These are phyloP conservation scores for Chiroxiphia lanceolata DNA, from an alignment of 2,797 vertebrate genomes.

Conservation along the genomic window DNA sequence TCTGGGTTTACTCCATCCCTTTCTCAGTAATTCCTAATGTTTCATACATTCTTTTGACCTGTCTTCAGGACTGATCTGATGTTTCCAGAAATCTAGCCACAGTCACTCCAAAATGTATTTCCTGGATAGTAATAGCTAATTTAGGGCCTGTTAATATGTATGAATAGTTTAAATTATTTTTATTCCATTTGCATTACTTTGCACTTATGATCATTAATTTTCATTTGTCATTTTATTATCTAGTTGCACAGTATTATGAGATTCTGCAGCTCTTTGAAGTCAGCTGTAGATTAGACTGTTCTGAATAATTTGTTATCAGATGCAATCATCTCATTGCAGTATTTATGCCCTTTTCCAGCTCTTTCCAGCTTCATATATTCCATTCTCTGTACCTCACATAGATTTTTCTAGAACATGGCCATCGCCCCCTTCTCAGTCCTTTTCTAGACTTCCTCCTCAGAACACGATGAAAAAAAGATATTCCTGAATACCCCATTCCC, in stretches of 20 bases:
- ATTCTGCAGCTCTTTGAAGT: not conserved
- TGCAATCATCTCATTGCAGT: not conserved
- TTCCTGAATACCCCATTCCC: constrained; percentile 17
- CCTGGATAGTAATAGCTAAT: not conserved
- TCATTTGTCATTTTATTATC: constrained; percentile 42
- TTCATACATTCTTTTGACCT: not conserved
- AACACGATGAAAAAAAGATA: not conserved
- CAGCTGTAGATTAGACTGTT: not conserved
- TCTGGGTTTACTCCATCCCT: not conserved
- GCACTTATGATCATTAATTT: constrained; percentile 32
- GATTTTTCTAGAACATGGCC: constrained; percentile 22
- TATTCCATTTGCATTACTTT: constrained; percentile 28
- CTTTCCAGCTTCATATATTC: not conserved
- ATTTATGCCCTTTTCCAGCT: not conserved
- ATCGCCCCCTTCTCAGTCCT: not conserved
- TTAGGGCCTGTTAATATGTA: not conserved
- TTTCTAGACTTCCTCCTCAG: constrained; percentile 28
- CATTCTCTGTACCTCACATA: not conserved
- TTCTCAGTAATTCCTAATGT: not conserved
- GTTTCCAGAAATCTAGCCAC: not conserved
- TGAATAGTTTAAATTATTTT: constrained; percentile 30
- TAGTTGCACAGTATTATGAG: not conserved
- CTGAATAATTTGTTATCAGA: not conserved
- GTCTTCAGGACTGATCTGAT: not conserved
- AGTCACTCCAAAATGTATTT: not conserved